phyloP scores from a whole-genome alignment of 2,888 invertebrate species.

The Tribolium freemani region DNA sequence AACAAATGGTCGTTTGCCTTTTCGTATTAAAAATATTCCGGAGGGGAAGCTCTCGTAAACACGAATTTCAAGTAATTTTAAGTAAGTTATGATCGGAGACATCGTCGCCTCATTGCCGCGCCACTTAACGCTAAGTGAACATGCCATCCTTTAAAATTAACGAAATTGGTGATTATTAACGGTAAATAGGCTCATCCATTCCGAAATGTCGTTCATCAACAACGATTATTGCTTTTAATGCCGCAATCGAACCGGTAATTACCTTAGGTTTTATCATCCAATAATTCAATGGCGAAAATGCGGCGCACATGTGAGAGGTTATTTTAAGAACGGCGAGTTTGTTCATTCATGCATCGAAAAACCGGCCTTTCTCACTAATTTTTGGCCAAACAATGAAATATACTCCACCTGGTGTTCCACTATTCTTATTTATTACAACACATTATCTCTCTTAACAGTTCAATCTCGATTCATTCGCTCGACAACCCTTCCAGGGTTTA shows the following conservation, averaged over 20 bases:
- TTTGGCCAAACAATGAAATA: neutral
- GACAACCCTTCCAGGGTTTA: neutral
- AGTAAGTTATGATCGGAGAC: slow-evolving; percentile 34
- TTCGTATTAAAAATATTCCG: slow-evolving; percentile 39
- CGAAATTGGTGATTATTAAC: slow-evolving; percentile 48
- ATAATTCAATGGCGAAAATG: neutral
- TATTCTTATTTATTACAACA: neutral
- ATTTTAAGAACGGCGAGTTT: neutral
- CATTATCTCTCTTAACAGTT: neutral
- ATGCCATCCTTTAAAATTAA: slow-evolving; percentile 46
- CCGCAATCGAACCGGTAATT: slow-evolving; percentile 21
- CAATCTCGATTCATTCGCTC: neutral
- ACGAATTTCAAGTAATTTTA: slow-evolving; percentile 38
- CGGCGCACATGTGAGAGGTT: neutral
- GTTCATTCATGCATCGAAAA: neutral
- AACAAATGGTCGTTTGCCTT: slow-evolving; percentile 57
- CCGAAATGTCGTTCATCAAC: slow-evolving; percentile 29
- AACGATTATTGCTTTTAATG: slow-evolving; percentile 19
- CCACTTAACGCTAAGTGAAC: slow-evolving; percentile 49
- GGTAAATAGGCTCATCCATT: slow-evolving; percentile 39
- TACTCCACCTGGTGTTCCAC: neutral
- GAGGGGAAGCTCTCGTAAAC: slow-evolving; percentile 36
- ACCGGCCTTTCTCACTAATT: neutral
- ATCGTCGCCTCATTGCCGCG: slow-evolving; percentile 28
- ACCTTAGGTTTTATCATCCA: slow-evolving; percentile 8